Conservation (phyloP, 2,113 vertebrate species). For the Ailuropoda melanoleuca region DNA sequence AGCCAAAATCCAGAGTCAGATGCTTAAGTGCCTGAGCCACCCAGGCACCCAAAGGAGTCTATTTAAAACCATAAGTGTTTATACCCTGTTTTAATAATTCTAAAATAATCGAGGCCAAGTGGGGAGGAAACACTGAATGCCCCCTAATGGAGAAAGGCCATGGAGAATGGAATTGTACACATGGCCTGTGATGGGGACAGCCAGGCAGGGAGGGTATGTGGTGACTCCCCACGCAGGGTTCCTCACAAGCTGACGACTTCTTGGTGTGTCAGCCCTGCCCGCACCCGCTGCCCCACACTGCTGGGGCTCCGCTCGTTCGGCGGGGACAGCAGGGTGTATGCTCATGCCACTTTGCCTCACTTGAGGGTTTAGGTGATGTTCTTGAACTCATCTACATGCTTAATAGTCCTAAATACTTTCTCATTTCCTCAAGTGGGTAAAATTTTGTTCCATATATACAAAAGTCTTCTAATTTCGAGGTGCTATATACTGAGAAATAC, state of each 20-base stretch:
- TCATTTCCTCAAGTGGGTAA: background rate
- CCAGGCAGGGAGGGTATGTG: background rate
- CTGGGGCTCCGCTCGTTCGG: background rate
- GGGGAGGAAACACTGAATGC: background rate
- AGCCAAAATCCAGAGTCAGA: background rate
- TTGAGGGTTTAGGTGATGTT: background rate
- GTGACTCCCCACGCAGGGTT: background rate
- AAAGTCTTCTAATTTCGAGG: background rate
- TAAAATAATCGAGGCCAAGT: background rate
- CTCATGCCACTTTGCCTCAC: background rate
- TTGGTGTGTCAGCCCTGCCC: background rate
- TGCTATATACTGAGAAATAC: background rate
- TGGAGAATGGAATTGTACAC: background rate
- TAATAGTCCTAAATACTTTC: background rate
- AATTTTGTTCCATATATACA: background rate
- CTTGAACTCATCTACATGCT: background rate
- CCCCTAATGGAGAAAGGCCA: background rate
- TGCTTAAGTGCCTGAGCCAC: background rate
- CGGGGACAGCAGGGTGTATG: no score
- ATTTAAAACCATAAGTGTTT: background rate
- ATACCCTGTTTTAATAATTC: background rate
- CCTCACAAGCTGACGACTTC: background rate
- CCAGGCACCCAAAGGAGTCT: background rate
- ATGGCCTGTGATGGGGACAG: background rate
- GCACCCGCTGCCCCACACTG: background rate